A percentile compares a stretch with the other conserved stretches of the same genome.
Conservation (phyloP, 2,113 vertebrate species). For the Indicator indicator region DNA sequence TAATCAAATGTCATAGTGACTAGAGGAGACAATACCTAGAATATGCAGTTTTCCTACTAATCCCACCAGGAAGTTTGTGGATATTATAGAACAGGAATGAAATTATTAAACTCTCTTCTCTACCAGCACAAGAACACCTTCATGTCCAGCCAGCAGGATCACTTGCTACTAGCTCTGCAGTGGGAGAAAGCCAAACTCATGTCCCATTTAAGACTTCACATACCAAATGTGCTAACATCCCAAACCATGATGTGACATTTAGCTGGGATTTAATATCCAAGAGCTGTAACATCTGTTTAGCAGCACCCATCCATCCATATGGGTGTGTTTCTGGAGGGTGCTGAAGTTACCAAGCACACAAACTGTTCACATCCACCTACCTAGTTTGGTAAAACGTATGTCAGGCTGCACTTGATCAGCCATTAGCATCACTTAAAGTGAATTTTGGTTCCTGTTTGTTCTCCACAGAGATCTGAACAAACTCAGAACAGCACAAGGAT, state of each 20-base stretch:
- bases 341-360: neutral
- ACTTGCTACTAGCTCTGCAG: neutral
- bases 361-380: neutral
- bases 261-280: neutral
- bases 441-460: too few species aligned
- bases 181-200: neutral
- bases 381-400: neutral
- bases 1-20: neutral
- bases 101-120: neutral
- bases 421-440: neutral
- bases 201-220: neutral
- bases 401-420: fast-evolving
- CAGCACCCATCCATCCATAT: neutral
- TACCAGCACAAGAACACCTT: neutral
- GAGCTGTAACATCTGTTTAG: neutral
- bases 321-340: fast-evolving
- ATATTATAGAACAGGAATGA: neutral
- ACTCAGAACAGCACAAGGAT: fast-evolving
- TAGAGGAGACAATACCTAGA: neutral
- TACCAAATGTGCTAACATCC: neutral
- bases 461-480: neutral
- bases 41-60: neutral
- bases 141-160: neutral
- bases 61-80: neutral
- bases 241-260: neutral